Evolutionary conservation across 2,113 vertebrate genomes (phyloP), one percentile per base, ranked within the genome.

Genomic region (Thryonomys swinderianus): DNA sequence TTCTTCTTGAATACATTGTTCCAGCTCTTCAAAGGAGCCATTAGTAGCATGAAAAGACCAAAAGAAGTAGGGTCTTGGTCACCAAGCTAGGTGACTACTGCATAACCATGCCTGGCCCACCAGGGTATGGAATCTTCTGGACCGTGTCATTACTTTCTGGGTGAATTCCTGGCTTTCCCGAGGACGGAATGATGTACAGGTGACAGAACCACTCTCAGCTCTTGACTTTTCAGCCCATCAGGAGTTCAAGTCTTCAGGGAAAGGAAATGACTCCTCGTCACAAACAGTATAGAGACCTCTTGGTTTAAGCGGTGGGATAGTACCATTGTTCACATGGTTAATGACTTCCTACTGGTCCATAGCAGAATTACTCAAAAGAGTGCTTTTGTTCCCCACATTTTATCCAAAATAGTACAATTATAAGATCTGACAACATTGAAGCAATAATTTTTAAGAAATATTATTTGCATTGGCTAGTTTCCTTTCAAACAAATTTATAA

Each of bases 361-460:
- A 88, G 16, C 25, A 69, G 20, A 81, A 57, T 84, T 55, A 91
- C 84, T 93, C 66, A 34, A 93, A 74, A 3, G 53, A 81, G 81
- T 4, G n/a, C 14, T 42, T 4, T 61, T 5, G 6, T 14, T 95
- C 92, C n/a, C 42, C 23, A 73, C 3, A 48, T 78, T 90, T 93
- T 32, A 87, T 86, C 42, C 71, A 93, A 25, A 93, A 78, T 8
- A 90, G 18, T n/a, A 89, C 30, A 84, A 51, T 73, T 71, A 51
- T 71, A 87, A 92, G 10, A 79, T 66, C 17, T 83, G 6, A 88
- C 32, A 83, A 55, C 88, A 85, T 78, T 88, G 93, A 94, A 32
- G 51, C 42, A 95, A 57, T 79, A 85, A 93, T 9, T 76, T 85
- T 92, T 89, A 95, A 62, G 23, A 94, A 84, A 66, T 93, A 87